Base-by-base conservation (phyloP, 2,113 vertebrate genomes). In the Platysteira castanea region DNA sequence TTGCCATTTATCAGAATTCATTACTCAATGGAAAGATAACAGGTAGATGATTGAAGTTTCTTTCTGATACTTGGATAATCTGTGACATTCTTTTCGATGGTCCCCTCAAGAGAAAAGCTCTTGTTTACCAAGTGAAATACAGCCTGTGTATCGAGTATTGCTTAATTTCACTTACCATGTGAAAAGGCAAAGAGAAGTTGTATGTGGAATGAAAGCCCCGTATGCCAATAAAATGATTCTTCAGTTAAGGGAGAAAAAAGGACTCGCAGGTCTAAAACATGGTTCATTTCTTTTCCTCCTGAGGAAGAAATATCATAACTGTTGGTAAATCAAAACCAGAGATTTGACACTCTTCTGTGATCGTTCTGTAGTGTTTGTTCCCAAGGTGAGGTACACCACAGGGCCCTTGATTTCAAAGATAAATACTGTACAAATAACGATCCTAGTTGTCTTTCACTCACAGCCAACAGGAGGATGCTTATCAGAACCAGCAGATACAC, bases 371-470 rank as follows among this genome's bases (percentile, higher is more conserved):
- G 97, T 94, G 91, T 97, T 95, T 98, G 96, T 98, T 97, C 97
- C 97, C 97, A 96, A 98, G 96, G 93, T 96, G 94, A 97, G 95
- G 96, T 93, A 96, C 96, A 98, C 98, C 95, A 97, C 98, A 98
- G 98, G 97, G 98, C 98, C 98, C 98, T 98, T 98, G 98, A 98
- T 99, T 98, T 98, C 98, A 98, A 98, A 98, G 98, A 98, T 98
- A 98, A 98, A 98, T 97, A 95, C 98, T 96, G 97, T 98, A 97
- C 98, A 98, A 98, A 98, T 98, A 98, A 98, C 92, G 96, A 98
- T 95, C 83, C 97, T 96, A 97, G 97, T 97, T 98, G 95, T 98
- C 98, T 98, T 98, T 98, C 97, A 98, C 98, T 98, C 98, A 98
- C 98, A 98, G 98, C 98, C 98, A 98, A 97, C 97, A 93, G 97